These are phyloP conservation scores for Limulus polyphemus DNA, from an alignment of 2,888 invertebrate genomes.

Conservation along the genomic window DNA sequence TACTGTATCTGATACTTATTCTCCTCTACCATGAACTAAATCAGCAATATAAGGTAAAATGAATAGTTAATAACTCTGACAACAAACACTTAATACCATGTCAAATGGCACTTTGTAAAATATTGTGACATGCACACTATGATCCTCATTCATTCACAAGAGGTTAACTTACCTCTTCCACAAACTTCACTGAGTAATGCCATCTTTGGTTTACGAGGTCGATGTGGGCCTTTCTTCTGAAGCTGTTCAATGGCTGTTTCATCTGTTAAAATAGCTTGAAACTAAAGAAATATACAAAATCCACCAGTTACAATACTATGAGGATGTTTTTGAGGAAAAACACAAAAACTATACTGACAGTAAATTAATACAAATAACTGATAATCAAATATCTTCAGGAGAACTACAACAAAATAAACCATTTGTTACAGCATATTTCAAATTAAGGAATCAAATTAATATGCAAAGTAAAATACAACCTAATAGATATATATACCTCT, in stretches of 20 bases:
- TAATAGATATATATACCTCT: no score
- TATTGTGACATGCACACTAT: no score
- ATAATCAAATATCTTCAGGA: no score
- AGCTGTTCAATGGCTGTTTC: slow-evolving; percentile 24
- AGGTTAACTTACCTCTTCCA: slow-evolving; percentile 45
- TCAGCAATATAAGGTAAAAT: no score
- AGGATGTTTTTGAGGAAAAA: not conserved
- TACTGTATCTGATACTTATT: no score
- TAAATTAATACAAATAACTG: no score
- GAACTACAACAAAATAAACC: no score
- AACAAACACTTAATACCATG: no score
- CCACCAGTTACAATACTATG: not conserved
- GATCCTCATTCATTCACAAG: slow-evolving; percentile 4
- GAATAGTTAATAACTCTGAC: no score
- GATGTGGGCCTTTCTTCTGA: slow-evolving; percentile 49
- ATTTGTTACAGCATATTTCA: no score
- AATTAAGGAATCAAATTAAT: not conserved
- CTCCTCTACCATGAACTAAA: no score
- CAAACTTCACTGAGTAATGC: slow-evolving; percentile 61
- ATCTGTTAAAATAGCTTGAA: slow-evolving; percentile 24
- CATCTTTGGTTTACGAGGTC: slow-evolving; percentile 45
- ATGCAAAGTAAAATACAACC: not conserved
- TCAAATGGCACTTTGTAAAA: no score
- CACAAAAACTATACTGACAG: not conserved
- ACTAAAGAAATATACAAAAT: slow-evolving; percentile 9